A percentile compares a stretch with the other conserved stretches of the same genome.
These are phyloP conservation scores for Macrotis lagotis DNA, from an alignment of 2,113 vertebrate species.

Conservation along the genomic window DNA sequence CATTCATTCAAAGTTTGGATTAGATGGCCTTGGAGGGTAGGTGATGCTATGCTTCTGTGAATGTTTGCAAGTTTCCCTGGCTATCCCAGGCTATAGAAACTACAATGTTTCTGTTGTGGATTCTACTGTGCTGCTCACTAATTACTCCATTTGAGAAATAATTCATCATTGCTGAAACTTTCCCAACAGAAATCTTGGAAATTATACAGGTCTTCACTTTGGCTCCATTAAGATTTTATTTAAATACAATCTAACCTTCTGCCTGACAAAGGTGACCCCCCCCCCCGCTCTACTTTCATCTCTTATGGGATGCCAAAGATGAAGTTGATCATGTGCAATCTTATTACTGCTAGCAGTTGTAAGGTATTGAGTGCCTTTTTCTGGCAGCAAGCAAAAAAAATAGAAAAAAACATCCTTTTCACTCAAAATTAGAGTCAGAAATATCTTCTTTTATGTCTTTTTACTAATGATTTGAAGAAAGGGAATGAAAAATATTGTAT, in stretches of 20 bases:
- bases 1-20: background rate
- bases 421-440: background rate
- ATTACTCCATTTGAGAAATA: conserved; percentile 62
- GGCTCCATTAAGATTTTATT: conserved; percentile 76
- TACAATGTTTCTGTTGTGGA: conserved; percentile 55
- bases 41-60: background rate
- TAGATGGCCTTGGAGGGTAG: background rate
- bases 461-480: conserved; percentile 63
- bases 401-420: background rate
- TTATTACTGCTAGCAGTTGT: conserved; percentile 47
- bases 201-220: conserved; percentile 75
- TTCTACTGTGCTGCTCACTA: conserved; percentile 67
- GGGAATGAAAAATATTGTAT: conserved; percentile 33
- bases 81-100: conserved; percentile 33
- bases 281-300: conserved; percentile 57
- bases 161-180: conserved; percentile 69
- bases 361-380: conserved; percentile 52
- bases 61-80: background rate
- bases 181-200: conserved; percentile 77
- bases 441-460: conserved; percentile 33
- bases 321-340: conserved; percentile 56
- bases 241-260: conserved; percentile 70
- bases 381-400: conserved; percentile 30
- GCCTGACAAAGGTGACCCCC: conserved; percentile 72
- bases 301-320: conserved; percentile 33